phyloP scores from a whole-genome alignment of 64 coral and sea anemone species.

The Astreopora myriophthalma region DNA sequence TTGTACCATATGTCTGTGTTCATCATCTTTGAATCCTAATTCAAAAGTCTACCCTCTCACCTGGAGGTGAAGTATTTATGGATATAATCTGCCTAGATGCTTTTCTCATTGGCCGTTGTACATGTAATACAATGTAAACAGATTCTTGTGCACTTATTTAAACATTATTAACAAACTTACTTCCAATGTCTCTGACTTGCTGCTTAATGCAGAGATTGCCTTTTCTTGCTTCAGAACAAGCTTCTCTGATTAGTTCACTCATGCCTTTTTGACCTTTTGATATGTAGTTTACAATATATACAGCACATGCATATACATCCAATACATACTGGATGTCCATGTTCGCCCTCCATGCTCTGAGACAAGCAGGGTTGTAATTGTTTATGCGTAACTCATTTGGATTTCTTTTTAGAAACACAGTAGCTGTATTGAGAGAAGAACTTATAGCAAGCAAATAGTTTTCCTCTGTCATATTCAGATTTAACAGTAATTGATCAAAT shows the following conservation, averaged over 20 bases:
- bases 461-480: slow-evolving; percentile 13
- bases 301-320: slow-evolving; percentile 29
- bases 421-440: slow-evolving; percentile 24
- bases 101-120: no score
- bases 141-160: no score
- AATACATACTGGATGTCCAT: slow-evolving; percentile 51
- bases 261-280: slow-evolving; percentile 61
- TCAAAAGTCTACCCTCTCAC: neutral
- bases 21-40: no score
- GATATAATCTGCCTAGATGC: neutral
- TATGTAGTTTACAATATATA: no score
- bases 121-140: no score
- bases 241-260: slow-evolving; percentile 54
- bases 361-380: slow-evolving; percentile 39
- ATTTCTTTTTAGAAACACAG: slow-evolving; percentile 6
- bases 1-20: neutral
- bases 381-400: neutral
- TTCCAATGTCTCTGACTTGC: no score
- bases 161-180: neutral
- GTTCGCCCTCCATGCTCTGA: slow-evolving; percentile 19
- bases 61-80: neutral
- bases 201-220: slow-evolving; percentile 36
- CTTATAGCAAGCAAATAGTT: slow-evolving; percentile 64
- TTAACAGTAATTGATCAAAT: no score
- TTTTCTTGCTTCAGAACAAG: slow-evolving; percentile 12